Percentiles rank a stretch among this genome's conserved stretches.
These are phyloP conservation scores for Acrocera orbiculus DNA, from an alignment of 2,888 invertebrate species.

Conservation along the genomic window DNA sequence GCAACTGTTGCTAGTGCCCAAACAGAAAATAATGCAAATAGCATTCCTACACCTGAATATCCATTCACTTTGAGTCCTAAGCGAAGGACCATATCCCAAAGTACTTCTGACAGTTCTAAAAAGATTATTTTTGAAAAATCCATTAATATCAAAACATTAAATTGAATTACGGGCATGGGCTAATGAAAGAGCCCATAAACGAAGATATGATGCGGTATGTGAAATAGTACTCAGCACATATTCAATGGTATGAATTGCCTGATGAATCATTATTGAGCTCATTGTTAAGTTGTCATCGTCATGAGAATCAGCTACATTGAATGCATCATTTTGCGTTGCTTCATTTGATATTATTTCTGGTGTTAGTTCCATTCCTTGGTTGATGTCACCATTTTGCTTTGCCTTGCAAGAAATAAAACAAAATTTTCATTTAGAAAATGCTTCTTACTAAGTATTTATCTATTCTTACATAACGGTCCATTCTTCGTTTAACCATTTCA, in stretches of 20 bases:
- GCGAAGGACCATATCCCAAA: slow-evolving; percentile 82
- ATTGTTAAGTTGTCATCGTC: slow-evolving; percentile 46
- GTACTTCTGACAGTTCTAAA: slow-evolving; percentile 67
- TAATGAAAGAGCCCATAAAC: slow-evolving; percentile 89
- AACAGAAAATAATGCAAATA: slow-evolving; percentile 70
- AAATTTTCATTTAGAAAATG: not conserved
- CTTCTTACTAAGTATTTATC: slow-evolving; percentile 1
- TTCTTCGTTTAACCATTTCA: slow-evolving; percentile 40
- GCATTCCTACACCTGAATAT: slow-evolving; percentile 52
- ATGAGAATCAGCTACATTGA: slow-evolving; percentile 30
- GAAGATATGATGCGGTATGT: slow-evolving; percentile 90
- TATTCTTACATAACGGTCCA: slow-evolving; percentile 16
- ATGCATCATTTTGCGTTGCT: slow-evolving; percentile 19
- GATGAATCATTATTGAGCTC: slow-evolving; percentile 81
- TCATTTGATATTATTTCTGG: slow-evolving; percentile 22
- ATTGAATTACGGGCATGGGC: slow-evolving; percentile 94
- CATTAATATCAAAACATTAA: slow-evolving; percentile 29
- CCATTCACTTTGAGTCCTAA: slow-evolving; percentile 44
- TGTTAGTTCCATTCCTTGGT: slow-evolving; percentile 48
- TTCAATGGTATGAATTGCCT: slow-evolving; percentile 92
- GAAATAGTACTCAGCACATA: slow-evolving; percentile 91
- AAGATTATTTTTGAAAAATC: not conserved
- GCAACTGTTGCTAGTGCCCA: slow-evolving; percentile 86
- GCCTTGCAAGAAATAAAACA: too few relatives aligned
- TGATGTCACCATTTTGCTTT: slow-evolving; percentile 42